These are phyloP conservation scores for Athalia rosae DNA, from an alignment of 2,888 invertebrate species.

Conservation along the genomic window DNA sequence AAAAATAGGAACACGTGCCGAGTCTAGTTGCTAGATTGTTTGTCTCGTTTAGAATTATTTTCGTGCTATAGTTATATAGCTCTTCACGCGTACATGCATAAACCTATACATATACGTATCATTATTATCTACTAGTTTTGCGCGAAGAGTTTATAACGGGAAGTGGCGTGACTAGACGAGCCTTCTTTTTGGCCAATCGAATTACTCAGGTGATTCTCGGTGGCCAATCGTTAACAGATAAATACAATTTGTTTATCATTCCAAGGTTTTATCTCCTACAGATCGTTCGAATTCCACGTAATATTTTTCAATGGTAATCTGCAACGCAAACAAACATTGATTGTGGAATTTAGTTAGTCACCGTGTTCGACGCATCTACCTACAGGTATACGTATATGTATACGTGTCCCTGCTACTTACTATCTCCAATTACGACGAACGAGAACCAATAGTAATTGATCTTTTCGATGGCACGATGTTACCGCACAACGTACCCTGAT, in stretches of 20 bases:
- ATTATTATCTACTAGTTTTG: background rate
- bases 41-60: too few species aligned
- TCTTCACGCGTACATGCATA: background rate
- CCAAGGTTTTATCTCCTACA: background rate
- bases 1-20: too few species aligned
- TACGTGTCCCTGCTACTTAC: too few species aligned
- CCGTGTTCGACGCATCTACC: background rate
- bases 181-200: slow-evolving; percentile 37
- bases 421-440: too few species aligned
- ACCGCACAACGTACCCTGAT: too few species aligned
- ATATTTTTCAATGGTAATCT: slow-evolving; percentile 17
- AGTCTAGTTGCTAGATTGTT: too few species aligned
- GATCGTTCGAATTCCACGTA: background rate
- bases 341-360: background rate
- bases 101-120: background rate
- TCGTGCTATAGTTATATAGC: background rate
- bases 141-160: slow-evolving; percentile 32
- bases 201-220: background rate
- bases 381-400: too few species aligned
- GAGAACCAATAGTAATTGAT: too few species aligned
- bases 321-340: slow-evolving; percentile 6
- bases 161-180: slow-evolving; percentile 45
- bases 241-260: slow-evolving; percentile 24
- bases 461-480: too few species aligned
- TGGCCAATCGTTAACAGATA: slow-evolving; percentile 20